Evolutionary conservation across 2,888 invertebrate species (phyloP).

Genomic region (Glaucopsyche alexis): DNA sequence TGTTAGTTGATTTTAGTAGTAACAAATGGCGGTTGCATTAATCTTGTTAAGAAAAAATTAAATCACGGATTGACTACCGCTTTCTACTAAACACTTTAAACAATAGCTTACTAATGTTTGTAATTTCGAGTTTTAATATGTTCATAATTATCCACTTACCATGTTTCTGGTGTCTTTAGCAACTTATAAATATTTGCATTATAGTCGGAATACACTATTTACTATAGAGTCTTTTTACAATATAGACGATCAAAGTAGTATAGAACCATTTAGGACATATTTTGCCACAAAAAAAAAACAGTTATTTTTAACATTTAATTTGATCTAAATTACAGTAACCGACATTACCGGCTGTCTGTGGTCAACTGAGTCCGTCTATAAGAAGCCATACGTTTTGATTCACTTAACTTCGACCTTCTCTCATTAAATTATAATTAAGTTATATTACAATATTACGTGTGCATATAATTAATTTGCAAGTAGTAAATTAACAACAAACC

Average conservation of each 20-base stretch:
- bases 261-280: not conserved
- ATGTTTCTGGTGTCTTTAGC: too few species aligned
- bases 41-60: too few species aligned
- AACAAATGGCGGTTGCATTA: too few species aligned
- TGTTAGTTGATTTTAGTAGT: too few species aligned
- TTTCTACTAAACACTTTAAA: too few species aligned
- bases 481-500: too few species aligned
- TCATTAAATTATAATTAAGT: conserved; percentile 25
- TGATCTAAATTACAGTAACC: not conserved
- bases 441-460: conserved; percentile 3
- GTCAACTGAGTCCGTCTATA: not conserved
- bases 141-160: too few species aligned
- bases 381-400: conserved; percentile 15
- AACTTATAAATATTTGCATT: too few species aligned
- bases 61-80: too few species aligned
- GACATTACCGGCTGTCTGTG: not conserved
- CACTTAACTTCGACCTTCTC: conserved; percentile 18
- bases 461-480: not conserved
- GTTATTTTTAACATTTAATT: not conserved
- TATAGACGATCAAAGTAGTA: not conserved
- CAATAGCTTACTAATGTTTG: too few species aligned
- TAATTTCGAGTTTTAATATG: too few species aligned
- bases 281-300: not conserved
- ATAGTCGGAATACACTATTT: not conserved
- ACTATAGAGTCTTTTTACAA: too few species aligned